Conservation (phyloP, 92 coral and sea anemone species). For the Porites evermanni region DNA sequence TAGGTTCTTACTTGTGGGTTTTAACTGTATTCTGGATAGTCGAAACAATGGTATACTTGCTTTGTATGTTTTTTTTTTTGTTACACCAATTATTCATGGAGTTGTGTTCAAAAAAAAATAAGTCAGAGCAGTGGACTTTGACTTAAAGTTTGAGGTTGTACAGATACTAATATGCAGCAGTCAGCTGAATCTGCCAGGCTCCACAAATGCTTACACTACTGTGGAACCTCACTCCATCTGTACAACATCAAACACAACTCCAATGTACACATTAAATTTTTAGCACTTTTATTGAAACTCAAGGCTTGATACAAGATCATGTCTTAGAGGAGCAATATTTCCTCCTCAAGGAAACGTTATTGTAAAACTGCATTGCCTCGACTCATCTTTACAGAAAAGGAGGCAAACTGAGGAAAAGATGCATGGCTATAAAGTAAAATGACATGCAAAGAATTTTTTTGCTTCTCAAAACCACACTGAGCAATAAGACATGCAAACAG, state of each 20-base stretch:
- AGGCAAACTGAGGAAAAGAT: neutral
- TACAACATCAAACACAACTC: constrained; percentile 86
- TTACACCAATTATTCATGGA: neutral
- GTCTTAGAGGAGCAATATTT: neutral
- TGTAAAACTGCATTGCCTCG: constrained; percentile 3
- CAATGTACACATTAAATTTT: neutral
- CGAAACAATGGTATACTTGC: too few relatives aligned
- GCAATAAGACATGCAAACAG: neutral
- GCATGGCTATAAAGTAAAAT: neutral
- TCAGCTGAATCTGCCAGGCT: constrained; percentile 33
- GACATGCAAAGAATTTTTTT: neutral
- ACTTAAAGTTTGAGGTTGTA: constrained; percentile 61
- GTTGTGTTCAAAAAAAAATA: constrained; percentile 15
- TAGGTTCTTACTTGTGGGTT: too few relatives aligned
- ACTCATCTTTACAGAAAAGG: neutral
- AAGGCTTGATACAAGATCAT: constrained; percentile 14
- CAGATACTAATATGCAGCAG: constrained; percentile 22
- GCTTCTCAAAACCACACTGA: neutral
- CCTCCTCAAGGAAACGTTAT: neutral
- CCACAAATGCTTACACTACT: constrained; percentile 64
- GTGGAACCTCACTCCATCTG: constrained; percentile 83
- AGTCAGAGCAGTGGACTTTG: constrained; percentile 59
- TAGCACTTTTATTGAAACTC: constrained; percentile 26
- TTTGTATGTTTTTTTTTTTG: neutral
- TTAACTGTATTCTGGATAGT: too few relatives aligned